Evolutionary conservation across 2,888 invertebrate genomes (phyloP), one percentile per base, ranked within the genome.

Genomic region (Acanthosoma haemorrhoidale): DNA sequence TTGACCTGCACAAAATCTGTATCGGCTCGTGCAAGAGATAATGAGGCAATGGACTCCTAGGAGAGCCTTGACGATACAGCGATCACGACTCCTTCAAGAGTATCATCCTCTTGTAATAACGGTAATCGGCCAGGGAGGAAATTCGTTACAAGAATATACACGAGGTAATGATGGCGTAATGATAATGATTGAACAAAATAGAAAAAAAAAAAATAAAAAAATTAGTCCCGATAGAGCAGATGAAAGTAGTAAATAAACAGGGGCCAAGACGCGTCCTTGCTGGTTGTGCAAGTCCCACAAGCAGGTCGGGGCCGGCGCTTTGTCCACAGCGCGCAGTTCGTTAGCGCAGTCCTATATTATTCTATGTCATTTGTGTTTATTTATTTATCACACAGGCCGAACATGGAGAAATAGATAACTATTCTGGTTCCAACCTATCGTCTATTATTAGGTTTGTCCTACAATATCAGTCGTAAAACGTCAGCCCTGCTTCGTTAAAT

Each of bases 191-290:
- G n/a, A n/a, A n/a, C n/a, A n/a, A n/a, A n/a, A n/a, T n/a, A n/a
- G n/a, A n/a, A n/a, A n/a, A n/a, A 51, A 6, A 25, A n/a, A 13
- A 25, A 25, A 25, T 43, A 13, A 13, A 25, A 51, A 29, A 51
- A 51, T 25, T 51, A 51, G 29, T 25, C 25, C 3, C n/a, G 51
- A 51, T 51, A 13, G 51, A 25, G 29, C 13, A 51, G 51, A 51
- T 51, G 51, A 51, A 51, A 51, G 51, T 51, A 51, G 51, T 51
- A 51, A 51, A 51, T 51, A 51, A 51, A 51, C 25, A 51, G 29
- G 51, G 51, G 51, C 51, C 51, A 51, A 25, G 51, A 25, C 25
- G 29, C 51, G 51, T 21, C 51, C 51, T 51, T 51, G 51, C 5
- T n/a, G 29, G 25, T 25, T 51, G 21, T 21, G 21, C 25, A 21